Conservation (phyloP, 2,888 invertebrate genomes). For the Drosophila demipolita region DNA sequence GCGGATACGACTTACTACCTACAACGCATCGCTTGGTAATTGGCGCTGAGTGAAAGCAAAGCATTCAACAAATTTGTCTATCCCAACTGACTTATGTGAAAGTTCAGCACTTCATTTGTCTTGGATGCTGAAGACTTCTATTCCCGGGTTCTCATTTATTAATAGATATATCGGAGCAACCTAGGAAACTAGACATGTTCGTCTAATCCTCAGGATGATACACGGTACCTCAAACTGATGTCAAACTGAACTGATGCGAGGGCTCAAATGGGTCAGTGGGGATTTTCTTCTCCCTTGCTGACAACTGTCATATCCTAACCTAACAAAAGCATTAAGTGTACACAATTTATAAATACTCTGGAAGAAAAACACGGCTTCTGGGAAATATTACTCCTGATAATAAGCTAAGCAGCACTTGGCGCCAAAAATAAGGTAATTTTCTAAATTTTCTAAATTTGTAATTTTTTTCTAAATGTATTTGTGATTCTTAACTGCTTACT, state of each 20-base stretch:
- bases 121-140: not conserved
- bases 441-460: fast-evolving
- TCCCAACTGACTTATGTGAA: not conserved
- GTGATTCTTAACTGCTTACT: not conserved
- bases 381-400: not conserved
- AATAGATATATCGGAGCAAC: not conserved
- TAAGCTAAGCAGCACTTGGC: not conserved
- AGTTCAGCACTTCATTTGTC: not conserved
- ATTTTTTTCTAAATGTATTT: not conserved
- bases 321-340: not conserved
- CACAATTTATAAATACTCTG: not conserved
- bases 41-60: not conserved
- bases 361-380: not conserved
- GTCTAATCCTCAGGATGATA: not conserved
- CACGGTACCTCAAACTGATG: no score
- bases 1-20: not conserved
- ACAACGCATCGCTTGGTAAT: not conserved
- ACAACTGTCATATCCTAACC: not conserved
- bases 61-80: not conserved
- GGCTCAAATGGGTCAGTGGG: not conserved
- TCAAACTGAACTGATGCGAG: no score
- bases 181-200: not conserved
- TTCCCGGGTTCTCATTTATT: not conserved
- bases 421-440: not conserved
- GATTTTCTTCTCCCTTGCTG: not conserved